Evolutionary conservation across 2,888 invertebrate genomes (phyloP).

Genomic region (Coelinius sp.): DNA sequence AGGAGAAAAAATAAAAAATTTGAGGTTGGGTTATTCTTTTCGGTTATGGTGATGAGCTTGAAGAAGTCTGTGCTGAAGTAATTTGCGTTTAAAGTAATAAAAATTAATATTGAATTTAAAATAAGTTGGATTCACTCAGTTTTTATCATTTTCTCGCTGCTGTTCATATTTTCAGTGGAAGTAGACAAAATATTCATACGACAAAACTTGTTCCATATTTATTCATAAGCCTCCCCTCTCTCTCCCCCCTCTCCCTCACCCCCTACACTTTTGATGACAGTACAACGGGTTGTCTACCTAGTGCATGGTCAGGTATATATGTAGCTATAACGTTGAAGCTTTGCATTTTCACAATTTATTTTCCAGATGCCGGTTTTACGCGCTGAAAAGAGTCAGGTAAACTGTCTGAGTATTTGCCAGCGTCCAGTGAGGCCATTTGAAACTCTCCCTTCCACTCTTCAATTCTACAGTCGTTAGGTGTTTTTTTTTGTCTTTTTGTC

Average conservation of each 20-base stretch:
- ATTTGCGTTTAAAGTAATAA: conserved; percentile 1
- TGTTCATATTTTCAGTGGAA: conserved; percentile 10
- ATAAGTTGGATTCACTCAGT: background rate
- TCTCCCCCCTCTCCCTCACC: too few species aligned
- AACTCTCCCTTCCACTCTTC: background rate
- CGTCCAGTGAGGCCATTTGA: conserved; percentile 18
- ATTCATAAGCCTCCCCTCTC: conserved; percentile 60
- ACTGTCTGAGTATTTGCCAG: conserved; percentile 11
- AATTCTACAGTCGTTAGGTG: conserved; percentile 8
- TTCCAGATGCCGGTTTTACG: conserved; percentile 9
- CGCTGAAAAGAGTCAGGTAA: conserved; percentile 9
- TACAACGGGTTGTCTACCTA: conserved; percentile 40
- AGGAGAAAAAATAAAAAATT: too few species aligned
- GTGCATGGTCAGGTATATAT: background rate
- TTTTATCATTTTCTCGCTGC: conserved; percentile 24
- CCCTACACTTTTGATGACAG: conserved; percentile 59
- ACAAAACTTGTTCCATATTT: conserved; percentile 59
- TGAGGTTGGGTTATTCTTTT: background rate
- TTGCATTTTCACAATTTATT: conserved; percentile 26
- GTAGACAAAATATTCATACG: conserved; percentile 57
- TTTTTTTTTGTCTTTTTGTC: background rate
- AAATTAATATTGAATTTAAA: conserved; percentile 14
- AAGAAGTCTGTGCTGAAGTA: background rate
- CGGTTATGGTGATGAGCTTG: background rate
- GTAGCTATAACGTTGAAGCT: conserved; percentile 1